Percentiles rank a stretch among this genome's conserved stretches.
Conservation (phyloP, 2,797 vertebrate species). For the Falco rusticolus region DNA sequence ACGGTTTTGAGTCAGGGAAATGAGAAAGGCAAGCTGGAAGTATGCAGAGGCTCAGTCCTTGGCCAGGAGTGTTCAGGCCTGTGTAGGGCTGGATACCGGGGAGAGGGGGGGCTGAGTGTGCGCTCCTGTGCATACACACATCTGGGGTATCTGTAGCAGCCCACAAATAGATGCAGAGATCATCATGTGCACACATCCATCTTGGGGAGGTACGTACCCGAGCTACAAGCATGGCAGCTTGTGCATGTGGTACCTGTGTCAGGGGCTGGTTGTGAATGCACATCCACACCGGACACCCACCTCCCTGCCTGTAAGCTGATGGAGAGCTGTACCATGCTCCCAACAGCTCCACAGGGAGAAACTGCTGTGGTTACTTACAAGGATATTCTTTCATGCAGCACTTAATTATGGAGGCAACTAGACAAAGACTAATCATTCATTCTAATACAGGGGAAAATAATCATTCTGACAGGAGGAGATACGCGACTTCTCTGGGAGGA, state of each 20-base stretch:
- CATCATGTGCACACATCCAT: background rate
- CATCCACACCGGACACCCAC: background rate
- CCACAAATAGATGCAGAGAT: background rate
- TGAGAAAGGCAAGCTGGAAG: background rate
- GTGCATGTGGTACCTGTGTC: background rate
- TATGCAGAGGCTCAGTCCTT: background rate
- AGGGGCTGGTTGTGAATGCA: rapidly evolving
- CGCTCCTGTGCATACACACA: background rate
- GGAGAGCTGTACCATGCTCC: background rate
- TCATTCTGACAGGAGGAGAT: background rate
- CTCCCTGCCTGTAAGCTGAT: background rate
- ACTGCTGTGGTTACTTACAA: background rate
- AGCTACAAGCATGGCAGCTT: background rate
- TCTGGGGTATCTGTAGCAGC: background rate
- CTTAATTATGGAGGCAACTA: conserved; percentile 51
- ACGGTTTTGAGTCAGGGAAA: background rate
- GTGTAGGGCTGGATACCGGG: background rate
- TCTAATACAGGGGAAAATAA: background rate
- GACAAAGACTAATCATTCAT: conserved; percentile 54
- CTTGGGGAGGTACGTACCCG: background rate
- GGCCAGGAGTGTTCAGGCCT: background rate
- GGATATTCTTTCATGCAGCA: conserved; percentile 39
- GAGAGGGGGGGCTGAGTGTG: background rate
- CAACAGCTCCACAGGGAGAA: background rate
- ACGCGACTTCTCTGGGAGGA: background rate